Base-by-base conservation (phyloP, 2,113 vertebrate species). In the Dipodomys stephensi region DNA sequence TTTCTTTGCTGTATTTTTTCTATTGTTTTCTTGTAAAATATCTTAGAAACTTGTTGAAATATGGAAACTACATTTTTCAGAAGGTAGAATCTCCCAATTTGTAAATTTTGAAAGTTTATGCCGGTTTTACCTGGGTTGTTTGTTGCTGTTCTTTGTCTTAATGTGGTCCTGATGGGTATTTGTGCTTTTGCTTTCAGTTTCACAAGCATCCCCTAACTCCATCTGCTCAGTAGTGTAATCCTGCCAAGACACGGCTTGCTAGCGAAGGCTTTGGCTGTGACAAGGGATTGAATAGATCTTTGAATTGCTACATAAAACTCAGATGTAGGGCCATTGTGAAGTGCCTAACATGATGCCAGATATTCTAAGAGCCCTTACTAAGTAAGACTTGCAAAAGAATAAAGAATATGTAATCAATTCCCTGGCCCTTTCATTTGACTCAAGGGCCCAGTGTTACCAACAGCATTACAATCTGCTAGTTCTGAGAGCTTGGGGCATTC, bases 221-320 rank as follows among this genome's bases (percentile, higher is more conserved):
- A 80, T 87, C 88, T 94, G 84, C 81, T 71, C 19, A 67, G 83
- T 80, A 83, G 81, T 69, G 80, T 89, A 95, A 88, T 68, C 23
- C 18, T 76, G 79, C 77, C 73, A 95, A 87, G 69, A 72, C 46
- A 2, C 44, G 11, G 53, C 53, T 80, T 90, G 69, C 67, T 95
- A 92, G 90, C 94, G 92, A 76, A 39, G 60, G 64, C 68, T 64
- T 94, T 88, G 72, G 32, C 88, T 94, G 27, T 82, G 74, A 79
- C 69, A 87, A 89, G 44, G 49, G 32, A 53, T 5, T 96, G 93
- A 96, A 96, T 74, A 90, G 93, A 53, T 92, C 71, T 96, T 95
- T 95, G 90, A 88, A 92, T 77, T 87, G 44, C 87, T 93, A 88
- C 82, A 32, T 79, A 80, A 87, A 91, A 69, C 68, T 90, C 60